Base-by-base conservation (phyloP, 2,888 invertebrate species). In the Callimorpha dominula region DNA sequence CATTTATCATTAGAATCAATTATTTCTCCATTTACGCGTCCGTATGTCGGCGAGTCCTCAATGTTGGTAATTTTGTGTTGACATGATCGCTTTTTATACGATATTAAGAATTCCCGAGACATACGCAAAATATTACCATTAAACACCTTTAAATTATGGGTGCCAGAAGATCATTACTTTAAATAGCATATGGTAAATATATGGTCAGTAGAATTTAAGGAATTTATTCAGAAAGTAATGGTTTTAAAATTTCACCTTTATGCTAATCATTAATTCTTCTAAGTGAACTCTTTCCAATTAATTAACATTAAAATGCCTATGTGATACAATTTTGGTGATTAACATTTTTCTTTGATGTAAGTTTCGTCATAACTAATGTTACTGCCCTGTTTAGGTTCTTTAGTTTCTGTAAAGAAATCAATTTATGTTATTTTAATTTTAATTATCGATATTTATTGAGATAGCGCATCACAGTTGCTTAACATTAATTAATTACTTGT, bases 1-100 rank as follows among this genome's bases (percentile, higher is more conserved):
- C 77, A 85, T 88, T 91, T 87, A 89, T 92, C 91, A 92, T 91
- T 91, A 91, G 88, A 92, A 93, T 91, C 93, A 93, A 93, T 93
- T 93, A 93, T 87, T 88, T 88, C 77, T 78, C 82, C 85, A 88
- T 88, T 88, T 86, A 88, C 87, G 75, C 79, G 77, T 77, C 54
- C 78, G 77, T 81, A 78, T 79, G 79, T 87, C 87, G 88, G 81
- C 83, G 78, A 87, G 86, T 79, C 86, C 87, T 88, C 89, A 85
- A 87, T 88, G 89, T 86, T 85, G 85, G 89, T 86, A 86, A 91
- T 91, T 91, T 90, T 85, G 89, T 87, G 81, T 83, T 87, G 85
- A 87, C 85, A 86, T 87, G 88, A 90, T 89, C 87, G 85, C 88
- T 89, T 90, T 91, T 91, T 90, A 88, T 89, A 81, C 79, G 79